Evolutionary conservation across 2,888 invertebrate genomes (phyloP), one percentile per base, ranked within the genome.

Genomic region (Celastrina argiolus): DNA sequence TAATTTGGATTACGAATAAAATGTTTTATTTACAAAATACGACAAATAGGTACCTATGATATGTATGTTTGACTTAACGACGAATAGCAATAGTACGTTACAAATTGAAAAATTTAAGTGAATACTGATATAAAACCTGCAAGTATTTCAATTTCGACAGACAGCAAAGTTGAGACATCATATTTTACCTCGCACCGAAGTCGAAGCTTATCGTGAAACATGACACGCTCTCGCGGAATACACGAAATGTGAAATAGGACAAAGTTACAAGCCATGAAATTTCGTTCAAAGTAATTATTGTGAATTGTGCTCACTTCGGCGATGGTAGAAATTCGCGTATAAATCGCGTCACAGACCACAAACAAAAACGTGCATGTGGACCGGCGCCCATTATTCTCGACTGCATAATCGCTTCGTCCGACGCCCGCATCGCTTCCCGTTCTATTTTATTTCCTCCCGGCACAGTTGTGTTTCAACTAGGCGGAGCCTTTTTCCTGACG

Each of bases 271-370:
- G 81, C 77, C 71, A 74, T 79, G 77, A 81, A 87, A 87, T 85
- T 87, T 85, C 83, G 86, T 84, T 87, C 83, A 85, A 85, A 87
- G 86, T 88, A 91, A 90, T 91, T 89, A 89, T 88, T 83, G 85
- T 86, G 88, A 89, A 88, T 87, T 87, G 89, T 87, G 87, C 80
- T 87, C 88, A 90, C 87, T 89, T 89, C 84, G 84, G 84, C 85
- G 83, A 85, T 83, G 87, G 88, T 85, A 87, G 88, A 88, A 89
- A 85, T 89, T 89, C 87, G 81, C 81, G 85, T 86, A 90, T 91
- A 91, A 90, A 91, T 91, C 89, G 90, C 90, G 88, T 90, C 91
- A 88, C 87, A 88, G 88, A 88, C 90, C 91, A 88, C 91, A 90
- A 91, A 91, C 90, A 90, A 90, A 91, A 90, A 89, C 89, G 90